Percentiles rank a stretch among this genome's conserved stretches.
These are phyloP conservation scores for Margarornis squamiger DNA, from an alignment of 2,797 vertebrate species.

Conservation along the genomic window DNA sequence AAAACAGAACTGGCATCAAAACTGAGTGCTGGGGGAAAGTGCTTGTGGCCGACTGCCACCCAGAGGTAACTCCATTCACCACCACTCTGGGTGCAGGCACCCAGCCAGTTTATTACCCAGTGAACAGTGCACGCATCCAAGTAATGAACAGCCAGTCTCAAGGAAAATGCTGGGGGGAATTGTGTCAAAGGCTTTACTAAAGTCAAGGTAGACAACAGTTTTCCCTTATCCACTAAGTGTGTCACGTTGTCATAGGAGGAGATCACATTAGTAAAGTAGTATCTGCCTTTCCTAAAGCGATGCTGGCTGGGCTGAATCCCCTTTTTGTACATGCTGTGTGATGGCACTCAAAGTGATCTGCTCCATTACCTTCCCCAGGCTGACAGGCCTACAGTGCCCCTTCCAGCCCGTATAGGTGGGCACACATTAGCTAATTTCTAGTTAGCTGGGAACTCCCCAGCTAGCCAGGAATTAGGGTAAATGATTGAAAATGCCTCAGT, in stretches of 20 bases:
- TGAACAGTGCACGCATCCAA: not conserved
- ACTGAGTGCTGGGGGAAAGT: not conserved
- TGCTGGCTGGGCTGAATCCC: not conserved
- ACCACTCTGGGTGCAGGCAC: not conserved
- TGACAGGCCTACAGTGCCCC: no score
- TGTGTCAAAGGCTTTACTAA: not conserved
- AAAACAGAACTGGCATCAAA: not conserved
- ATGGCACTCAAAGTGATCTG: not conserved
- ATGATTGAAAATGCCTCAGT: not conserved
- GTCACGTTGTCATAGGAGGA: not conserved
- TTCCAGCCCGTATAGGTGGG: not conserved
- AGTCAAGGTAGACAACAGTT: not conserved
- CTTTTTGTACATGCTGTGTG: fast-evolving
- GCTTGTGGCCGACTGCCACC: fast-evolving
- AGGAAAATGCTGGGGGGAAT: not conserved
- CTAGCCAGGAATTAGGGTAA: not conserved
- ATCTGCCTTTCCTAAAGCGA: not conserved
- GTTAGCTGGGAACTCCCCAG: not conserved
- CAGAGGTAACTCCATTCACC: not conserved
- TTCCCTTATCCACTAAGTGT: not conserved
- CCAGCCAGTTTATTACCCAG: not conserved
- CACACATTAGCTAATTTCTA: no score
- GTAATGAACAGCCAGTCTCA: not conserved
- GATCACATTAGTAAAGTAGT: not conserved
- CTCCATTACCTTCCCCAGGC: not conserved